Percentiles rank a stretch among this genome's conserved stretches.
Evolutionary conservation across 2,888 invertebrate species (phyloP).

Genomic region (Drosophila putrida): DNA sequence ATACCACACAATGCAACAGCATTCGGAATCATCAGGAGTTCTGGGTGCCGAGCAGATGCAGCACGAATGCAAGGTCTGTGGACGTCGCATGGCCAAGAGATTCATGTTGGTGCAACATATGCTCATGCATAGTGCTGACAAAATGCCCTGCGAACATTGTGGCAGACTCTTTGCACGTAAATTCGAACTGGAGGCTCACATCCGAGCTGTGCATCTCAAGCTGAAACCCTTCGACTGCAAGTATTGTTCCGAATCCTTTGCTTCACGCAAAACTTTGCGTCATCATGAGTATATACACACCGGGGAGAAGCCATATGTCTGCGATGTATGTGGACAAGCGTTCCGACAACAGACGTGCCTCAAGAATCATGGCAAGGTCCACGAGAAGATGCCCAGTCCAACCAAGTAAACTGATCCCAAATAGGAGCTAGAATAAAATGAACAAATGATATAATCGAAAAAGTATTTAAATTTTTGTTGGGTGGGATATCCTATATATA

Average conservation of each 20-base stretch:
- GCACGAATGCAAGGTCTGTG: slow-evolving; percentile 78
- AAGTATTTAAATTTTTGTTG: no score
- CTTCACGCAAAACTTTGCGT: slow-evolving; percentile 77
- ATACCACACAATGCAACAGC: slow-evolving; percentile 79
- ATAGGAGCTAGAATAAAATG: no score
- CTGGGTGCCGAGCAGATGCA: not conserved
- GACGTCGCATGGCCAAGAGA: slow-evolving; percentile 79
- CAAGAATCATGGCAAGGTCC: slow-evolving; percentile 80
- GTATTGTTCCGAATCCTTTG: slow-evolving; percentile 78
- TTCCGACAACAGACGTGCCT: slow-evolving; percentile 82
- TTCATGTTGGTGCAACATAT: slow-evolving; percentile 83
- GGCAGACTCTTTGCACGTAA: slow-evolving; percentile 77
- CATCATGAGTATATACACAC: slow-evolving; percentile 84
- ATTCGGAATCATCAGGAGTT: slow-evolving; percentile 61
- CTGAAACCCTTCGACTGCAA: slow-evolving; percentile 78
- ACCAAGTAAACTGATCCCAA: not conserved
- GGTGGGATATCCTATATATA: no score
- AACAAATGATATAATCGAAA: no score
- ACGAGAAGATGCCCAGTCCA: slow-evolving; percentile 49
- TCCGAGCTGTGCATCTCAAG: slow-evolving; percentile 81
- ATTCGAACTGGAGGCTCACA: slow-evolving; percentile 81
- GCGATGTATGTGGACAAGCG: slow-evolving; percentile 81
- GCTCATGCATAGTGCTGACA: slow-evolving; percentile 79
- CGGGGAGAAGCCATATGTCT: slow-evolving; percentile 84
- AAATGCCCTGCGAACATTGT: slow-evolving; percentile 80